A percentile compares a stretch with the other conserved stretches of the same genome.
Conservation (phyloP, 2,888 invertebrate genomes). For the Pimpla rufipes region DNA sequence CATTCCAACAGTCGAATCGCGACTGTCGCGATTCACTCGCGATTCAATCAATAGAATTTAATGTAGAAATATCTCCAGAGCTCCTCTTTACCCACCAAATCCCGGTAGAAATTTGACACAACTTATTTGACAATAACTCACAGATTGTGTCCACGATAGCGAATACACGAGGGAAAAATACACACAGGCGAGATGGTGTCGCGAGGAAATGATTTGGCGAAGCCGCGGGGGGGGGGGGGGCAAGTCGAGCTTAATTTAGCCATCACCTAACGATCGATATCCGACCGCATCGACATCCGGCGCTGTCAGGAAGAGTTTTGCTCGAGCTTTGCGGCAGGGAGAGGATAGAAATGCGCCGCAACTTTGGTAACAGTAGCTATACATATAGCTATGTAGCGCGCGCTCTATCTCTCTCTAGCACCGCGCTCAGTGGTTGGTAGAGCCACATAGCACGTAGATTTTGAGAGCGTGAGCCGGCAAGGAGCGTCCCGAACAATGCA, state of each 20-base stretch:
- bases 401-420: too few species aligned
- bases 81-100: too few species aligned
- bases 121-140: too few species aligned
- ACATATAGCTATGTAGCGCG: too few species aligned
- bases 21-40: too few species aligned
- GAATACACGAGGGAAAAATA: background rate
- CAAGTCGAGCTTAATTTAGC: slow-evolving; percentile 77
- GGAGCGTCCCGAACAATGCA: slow-evolving; percentile 55
- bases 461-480: slow-evolving; percentile 14
- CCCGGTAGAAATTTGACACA: too few species aligned
- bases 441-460: background rate
- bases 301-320: slow-evolving; percentile 38
- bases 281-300: slow-evolving; percentile 68
- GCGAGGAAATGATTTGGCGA: slow-evolving; percentile 60
- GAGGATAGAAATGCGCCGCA: slow-evolving; percentile 59
- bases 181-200: background rate
- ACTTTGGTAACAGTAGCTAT: slow-evolving; percentile 65
- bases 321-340: background rate
- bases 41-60: too few species aligned
- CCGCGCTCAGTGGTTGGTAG: slow-evolving; percentile 6
- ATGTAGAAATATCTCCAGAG: too few species aligned
- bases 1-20: background rate
- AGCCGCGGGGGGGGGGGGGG: slow-evolving; percentile 69
- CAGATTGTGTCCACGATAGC: too few species aligned
- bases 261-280: slow-evolving; percentile 73